phyloP scores from a whole-genome alignment of 2,888 invertebrate species.

The Diarsia brunnea region DNA sequence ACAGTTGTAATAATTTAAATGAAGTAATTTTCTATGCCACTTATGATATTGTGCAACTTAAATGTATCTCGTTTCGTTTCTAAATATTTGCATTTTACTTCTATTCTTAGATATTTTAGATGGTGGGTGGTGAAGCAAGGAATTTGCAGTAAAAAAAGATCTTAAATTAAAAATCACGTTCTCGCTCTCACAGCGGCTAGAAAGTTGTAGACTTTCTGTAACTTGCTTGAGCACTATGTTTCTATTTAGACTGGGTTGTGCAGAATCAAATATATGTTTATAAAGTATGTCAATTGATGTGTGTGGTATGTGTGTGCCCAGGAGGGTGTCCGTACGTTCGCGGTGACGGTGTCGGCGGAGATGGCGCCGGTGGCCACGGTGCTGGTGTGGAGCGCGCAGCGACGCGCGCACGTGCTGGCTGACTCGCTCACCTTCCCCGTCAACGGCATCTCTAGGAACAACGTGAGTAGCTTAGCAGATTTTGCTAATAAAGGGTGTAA shows the following conservation, averaged over 20 bases:
- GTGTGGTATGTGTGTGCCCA: constrained; percentile 68
- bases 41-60: too few species aligned
- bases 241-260: too few species aligned
- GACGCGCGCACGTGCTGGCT: constrained; percentile 96
- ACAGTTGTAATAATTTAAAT: not conserved
- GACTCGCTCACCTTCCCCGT: constrained; percentile 99
- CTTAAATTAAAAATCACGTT: not conserved
- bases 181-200: not conserved
- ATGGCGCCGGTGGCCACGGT: constrained; percentile 98
- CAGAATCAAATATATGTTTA: too few species aligned
- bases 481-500: too few species aligned
- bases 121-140: not conserved
- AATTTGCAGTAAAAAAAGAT: not conserved
- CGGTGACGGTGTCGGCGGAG: constrained; percentile 95
- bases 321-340: constrained; percentile 94
- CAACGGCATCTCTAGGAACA: constrained; percentile 98
- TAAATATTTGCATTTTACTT: too few species aligned
- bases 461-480: constrained; percentile 87
- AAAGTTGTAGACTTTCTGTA: too few species aligned
- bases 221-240: too few species aligned
- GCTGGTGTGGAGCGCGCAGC: constrained; percentile 96
- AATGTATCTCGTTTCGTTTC: too few species aligned
- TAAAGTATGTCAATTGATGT: too few species aligned
- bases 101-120: too few species aligned
- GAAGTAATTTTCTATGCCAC: not conserved